These are phyloP conservation scores for Gorsachius magnificus DNA, from an alignment of 2,797 vertebrate species.

Conservation along the genomic window DNA sequence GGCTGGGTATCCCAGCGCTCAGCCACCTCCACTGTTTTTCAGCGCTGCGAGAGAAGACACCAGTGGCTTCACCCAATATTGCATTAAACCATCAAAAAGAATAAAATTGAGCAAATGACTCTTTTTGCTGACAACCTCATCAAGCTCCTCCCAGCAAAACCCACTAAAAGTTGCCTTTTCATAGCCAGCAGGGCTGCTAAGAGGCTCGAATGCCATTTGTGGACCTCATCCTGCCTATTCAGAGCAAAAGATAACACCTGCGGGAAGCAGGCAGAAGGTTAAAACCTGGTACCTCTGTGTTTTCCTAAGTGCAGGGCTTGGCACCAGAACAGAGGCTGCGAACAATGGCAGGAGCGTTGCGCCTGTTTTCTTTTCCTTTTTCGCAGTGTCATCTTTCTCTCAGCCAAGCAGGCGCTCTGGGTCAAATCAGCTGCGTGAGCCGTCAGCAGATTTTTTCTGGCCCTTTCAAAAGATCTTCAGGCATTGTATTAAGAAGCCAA, in stretches of 20 bases:
- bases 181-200: background rate
- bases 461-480: slow-evolving; percentile 58
- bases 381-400: slow-evolving; percentile 73
- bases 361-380: slow-evolving; percentile 70
- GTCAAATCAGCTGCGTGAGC: slow-evolving; percentile 61
- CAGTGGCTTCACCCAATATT: background rate
- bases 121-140: background rate
- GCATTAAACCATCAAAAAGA: background rate
- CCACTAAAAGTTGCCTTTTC: background rate
- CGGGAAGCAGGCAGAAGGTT: slow-evolving; percentile 55
- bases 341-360: slow-evolving; percentile 65
- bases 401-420: slow-evolving; percentile 68
- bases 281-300: slow-evolving; percentile 56
- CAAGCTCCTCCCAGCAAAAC: background rate
- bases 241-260: slow-evolving; percentile 62
- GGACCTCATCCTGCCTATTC: slow-evolving; percentile 38
- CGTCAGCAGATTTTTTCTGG: slow-evolving; percentile 66
- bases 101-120: background rate
- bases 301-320: slow-evolving; percentile 49
- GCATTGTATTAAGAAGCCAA: slow-evolving; percentile 47
- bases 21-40: background rate
- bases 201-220: background rate
- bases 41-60: background rate
- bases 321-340: slow-evolving; percentile 59
- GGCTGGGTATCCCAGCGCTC: background rate